A percentile compares a stretch with the other conserved stretches of the same genome.
phyloP scores from a whole-genome alignment of 2,888 invertebrate species.

The Trichopria drosophilae region DNA sequence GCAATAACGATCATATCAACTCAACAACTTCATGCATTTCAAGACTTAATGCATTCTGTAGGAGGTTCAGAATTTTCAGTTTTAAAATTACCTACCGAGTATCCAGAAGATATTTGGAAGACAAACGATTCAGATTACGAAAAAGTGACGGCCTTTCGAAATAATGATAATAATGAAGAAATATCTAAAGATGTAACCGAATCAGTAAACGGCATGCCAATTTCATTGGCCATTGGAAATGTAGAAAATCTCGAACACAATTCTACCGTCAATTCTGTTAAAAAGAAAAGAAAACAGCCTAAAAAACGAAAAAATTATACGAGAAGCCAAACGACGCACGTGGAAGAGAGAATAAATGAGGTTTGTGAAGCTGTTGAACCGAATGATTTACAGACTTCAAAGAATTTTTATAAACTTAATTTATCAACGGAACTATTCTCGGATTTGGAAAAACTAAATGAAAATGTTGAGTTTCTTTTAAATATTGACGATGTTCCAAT shows the following conservation, averaged over 20 bases:
- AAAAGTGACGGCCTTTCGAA: constrained; percentile 36
- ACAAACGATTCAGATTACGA: constrained; percentile 42
- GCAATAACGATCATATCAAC: constrained; percentile 76
- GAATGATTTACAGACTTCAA: too few species aligned
- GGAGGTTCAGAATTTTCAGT: constrained; percentile 62
- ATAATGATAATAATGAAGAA: constrained; percentile 13
- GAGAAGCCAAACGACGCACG: too few species aligned
- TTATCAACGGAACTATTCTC: constrained; percentile 30
- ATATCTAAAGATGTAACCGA: constrained; percentile 27
- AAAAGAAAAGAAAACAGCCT: too few species aligned
- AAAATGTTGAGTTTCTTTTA: constrained; percentile 36
- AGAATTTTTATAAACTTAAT: too few species aligned
- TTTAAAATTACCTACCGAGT: constrained; percentile 57
- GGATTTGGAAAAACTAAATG: constrained; percentile 41
- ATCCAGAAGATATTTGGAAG: constrained; percentile 49
- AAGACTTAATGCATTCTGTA: constrained; percentile 63
- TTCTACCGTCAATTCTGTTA: too few species aligned
- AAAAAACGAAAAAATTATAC: too few species aligned
- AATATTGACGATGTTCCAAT: constrained; percentile 36
- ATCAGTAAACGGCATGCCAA: constrained; percentile 25
- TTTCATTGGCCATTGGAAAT: too few species aligned
- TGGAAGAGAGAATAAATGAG: too few species aligned
- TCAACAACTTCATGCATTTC: constrained; percentile 66
- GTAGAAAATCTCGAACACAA: too few species aligned
- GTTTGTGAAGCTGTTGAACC: too few species aligned